Conservation (phyloP, 2,113 vertebrate species). For the Eublepharis macularius region DNA sequence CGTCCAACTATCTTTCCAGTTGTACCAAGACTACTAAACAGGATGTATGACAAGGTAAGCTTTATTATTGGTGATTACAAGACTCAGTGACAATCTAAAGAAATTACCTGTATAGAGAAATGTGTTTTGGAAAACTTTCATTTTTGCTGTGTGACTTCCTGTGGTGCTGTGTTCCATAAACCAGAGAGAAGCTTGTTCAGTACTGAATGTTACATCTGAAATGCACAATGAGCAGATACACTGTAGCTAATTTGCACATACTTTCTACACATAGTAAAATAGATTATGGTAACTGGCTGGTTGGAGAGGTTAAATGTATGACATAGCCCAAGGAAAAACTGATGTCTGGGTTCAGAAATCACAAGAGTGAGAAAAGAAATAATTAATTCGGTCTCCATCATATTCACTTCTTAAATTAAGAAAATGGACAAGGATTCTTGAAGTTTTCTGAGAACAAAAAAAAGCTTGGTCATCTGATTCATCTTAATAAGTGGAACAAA, state of each 20-base stretch:
- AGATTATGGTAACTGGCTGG: not conserved
- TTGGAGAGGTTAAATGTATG: not conserved
- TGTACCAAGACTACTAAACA: slow-evolving; percentile 94
- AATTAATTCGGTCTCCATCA: not conserved
- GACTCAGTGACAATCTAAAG: not conserved
- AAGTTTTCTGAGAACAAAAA: no score
- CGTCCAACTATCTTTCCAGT: slow-evolving; percentile 95
- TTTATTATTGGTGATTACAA: not conserved
- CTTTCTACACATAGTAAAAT: not conserved
- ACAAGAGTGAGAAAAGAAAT: no score
- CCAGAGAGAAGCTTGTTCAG: not conserved
- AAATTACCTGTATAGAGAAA: not conserved
- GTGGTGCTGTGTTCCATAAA: not conserved
- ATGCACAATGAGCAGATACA: not conserved
- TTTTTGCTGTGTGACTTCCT: not conserved
- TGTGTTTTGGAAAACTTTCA: not conserved
- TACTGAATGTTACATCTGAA: not conserved
- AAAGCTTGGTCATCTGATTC: not conserved
- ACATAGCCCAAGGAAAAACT: not conserved
- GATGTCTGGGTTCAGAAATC: not conserved
- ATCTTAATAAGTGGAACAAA: not conserved
- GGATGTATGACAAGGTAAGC: slow-evolving; percentile 97
- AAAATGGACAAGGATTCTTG: no score
- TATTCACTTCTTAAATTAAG: no score
- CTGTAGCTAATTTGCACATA: not conserved